Evolutionary conservation across 2,888 invertebrate genomes (phyloP).

Genomic region (Argyresthia goedartella): DNA sequence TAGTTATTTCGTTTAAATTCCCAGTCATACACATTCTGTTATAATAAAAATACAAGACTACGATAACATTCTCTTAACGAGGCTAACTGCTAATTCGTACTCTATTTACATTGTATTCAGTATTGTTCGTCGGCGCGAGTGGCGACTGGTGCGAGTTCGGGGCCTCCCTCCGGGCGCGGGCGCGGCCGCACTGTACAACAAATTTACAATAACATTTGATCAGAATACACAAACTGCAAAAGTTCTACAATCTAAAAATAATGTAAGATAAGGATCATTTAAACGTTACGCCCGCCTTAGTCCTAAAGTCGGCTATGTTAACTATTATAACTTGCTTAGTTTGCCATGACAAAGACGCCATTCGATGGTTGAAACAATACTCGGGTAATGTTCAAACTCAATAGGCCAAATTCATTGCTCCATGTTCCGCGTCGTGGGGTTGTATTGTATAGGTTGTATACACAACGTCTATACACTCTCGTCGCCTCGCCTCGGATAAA

Average conservation of each 20-base stretch:
- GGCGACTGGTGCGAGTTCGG: constrained; percentile 27
- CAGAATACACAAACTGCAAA: constrained; percentile 63
- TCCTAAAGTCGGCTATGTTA: constrained; percentile 64
- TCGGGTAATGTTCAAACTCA: constrained; percentile 34
- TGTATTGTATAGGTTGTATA: constrained; percentile 12
- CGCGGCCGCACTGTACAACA: constrained; percentile 52
- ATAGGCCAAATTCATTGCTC: constrained; percentile 64
- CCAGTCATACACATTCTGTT: constrained; percentile 36
- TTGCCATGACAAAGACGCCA: constrained; percentile 55
- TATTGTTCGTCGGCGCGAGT: constrained; percentile 58
- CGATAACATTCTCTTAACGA: constrained; percentile 53
- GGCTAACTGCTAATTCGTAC: constrained; percentile 60
- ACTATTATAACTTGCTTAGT: constrained; percentile 50
- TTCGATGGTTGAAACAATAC: constrained; percentile 19
- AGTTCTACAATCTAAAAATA: constrained; percentile 52
- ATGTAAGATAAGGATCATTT: constrained; percentile 49
- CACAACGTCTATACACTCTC: too few relatives aligned
- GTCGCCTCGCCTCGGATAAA: too few relatives aligned
- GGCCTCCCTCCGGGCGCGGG: constrained; percentile 29
- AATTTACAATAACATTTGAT: constrained; percentile 67
- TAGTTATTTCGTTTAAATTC: constrained; percentile 18
- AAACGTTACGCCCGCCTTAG: constrained; percentile 61
- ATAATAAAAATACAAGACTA: constrained; percentile 55
- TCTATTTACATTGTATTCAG: constrained; percentile 63
- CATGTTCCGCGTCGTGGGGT: constrained; percentile 43